Evolutionary conservation across 2,113 vertebrate species (phyloP), one percentile per base, ranked within the genome.

Genomic region (Eleginops maclovinus): DNA sequence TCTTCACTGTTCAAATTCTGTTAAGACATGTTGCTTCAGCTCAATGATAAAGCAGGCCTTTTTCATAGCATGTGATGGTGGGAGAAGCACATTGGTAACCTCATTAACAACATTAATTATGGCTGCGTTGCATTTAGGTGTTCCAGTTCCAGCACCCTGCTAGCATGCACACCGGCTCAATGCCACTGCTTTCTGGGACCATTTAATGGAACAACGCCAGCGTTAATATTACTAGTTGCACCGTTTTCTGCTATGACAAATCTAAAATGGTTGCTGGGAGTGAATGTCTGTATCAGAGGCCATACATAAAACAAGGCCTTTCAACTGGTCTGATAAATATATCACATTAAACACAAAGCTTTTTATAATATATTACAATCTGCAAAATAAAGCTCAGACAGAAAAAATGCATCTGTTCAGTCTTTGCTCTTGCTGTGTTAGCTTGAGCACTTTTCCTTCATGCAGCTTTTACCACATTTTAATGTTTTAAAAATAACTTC

Each of bases 81-180:
- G 7, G 40, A 72, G 46, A 11, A 71, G 41, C 24, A 53, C 47
- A 66, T 3, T 4, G 63, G 21, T 36, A 36, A 36, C 31, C 31
- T 68, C 68, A 74, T 77, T 81, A 67, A 83, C 50, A 62, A 51
- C 16, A 58, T 74, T 80, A 75, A 77, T 81, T 72, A 55, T 51
- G 51, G 72, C 62, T 62, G 67, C 50, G 31, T 12, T 71, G 54
- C 60, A 82, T 72, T 77, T 66, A 70, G 19, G 44, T 77, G 64
- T 43, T 68, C 75, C 64, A 80, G 54, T 80, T 82, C 55, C 63
- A 58, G 21, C 4, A 4, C 7, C 16, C 40, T 63, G 11, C 8
- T 49, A 47, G 10, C 6, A 44, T 53, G 51, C 17, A n/a, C 15
- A 6, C 31, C 3, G 59, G 13, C 28, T 53, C 72, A 17, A 44